Conservation (phyloP, 2,797 vertebrate genomes). For the Labeo calbasu region DNA sequence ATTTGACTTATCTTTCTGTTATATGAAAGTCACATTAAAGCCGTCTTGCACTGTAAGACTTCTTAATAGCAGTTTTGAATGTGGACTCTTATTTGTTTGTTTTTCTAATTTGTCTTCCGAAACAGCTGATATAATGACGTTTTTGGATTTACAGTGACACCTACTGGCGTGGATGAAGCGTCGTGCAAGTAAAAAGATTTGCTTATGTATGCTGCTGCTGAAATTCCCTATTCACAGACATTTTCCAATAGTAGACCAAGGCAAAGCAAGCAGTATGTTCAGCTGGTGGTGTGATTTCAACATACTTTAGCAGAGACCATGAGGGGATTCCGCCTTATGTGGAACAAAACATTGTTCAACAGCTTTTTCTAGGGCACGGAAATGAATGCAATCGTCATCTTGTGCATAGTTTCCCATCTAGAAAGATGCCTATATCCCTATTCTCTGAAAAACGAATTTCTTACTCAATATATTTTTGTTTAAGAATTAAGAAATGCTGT, state of each 20-base stretch:
- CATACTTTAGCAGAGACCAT: neutral
- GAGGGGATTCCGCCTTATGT: neutral
- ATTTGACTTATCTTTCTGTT: neutral
- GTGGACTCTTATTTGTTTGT: neutral
- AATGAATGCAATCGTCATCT: neutral
- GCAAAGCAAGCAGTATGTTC: neutral
- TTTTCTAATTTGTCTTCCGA: neutral
- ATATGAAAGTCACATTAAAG: neutral
- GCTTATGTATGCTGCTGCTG: neutral
- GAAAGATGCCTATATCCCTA: neutral
- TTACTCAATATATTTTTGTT: neutral
- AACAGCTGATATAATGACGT: no score
- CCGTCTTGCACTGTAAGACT: neutral
- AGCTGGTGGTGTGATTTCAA: neutral
- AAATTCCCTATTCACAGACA: neutral
- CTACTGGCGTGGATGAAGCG: neutral
- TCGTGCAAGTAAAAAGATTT: no score
- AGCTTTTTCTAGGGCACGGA: neutral
- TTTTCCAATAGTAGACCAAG: neutral
- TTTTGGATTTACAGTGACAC: neutral
- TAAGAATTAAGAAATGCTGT: neutral
- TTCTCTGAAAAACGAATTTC: neutral
- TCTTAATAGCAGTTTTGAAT: neutral
- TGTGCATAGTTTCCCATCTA: neutral
- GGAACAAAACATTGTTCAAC: conserved; percentile 8